phyloP scores from a whole-genome alignment of 2,888 invertebrate species.

The Macaria liturata region DNA sequence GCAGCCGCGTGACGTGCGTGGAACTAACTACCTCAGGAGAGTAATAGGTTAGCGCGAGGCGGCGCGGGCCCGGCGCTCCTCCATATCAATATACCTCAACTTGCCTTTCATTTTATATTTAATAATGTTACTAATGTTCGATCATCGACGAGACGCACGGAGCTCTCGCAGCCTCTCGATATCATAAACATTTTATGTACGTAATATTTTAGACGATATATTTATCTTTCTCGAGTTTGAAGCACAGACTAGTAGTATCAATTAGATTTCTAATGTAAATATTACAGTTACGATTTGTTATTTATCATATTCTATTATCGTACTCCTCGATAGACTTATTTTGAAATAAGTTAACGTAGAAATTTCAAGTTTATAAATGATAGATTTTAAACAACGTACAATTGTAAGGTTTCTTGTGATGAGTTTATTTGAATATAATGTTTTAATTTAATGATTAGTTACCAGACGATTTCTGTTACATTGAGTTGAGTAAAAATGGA shows the following conservation, averaged over 20 bases:
- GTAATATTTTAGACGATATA: slow-evolving; percentile 65
- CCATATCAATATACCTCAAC: slow-evolving; percentile 57
- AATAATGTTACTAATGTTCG: slow-evolving; percentile 36
- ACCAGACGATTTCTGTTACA: slow-evolving; percentile 77
- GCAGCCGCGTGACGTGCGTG: slow-evolving; percentile 67
- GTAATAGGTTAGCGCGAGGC: slow-evolving; percentile 67
- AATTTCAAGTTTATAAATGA: slow-evolving; percentile 70
- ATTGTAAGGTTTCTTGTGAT: slow-evolving; percentile 69
- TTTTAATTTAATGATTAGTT: slow-evolving; percentile 78
- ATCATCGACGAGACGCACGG: slow-evolving; percentile 27
- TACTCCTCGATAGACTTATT: slow-evolving; percentile 76
- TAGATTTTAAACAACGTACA: slow-evolving; percentile 59
- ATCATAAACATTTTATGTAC: slow-evolving; percentile 40
- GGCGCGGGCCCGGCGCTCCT: slow-evolving; percentile 42
- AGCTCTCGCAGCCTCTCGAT: slow-evolving; percentile 27
- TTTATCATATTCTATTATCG: slow-evolving; percentile 77
- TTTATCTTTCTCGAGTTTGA: slow-evolving; percentile 69
- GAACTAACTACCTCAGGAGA: slow-evolving; percentile 80
- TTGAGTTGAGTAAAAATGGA: slow-evolving; percentile 77
- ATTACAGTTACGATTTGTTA: slow-evolving; percentile 75
- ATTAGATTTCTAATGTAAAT: slow-evolving; percentile 75
- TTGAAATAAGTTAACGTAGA: slow-evolving; percentile 74
- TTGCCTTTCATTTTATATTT: slow-evolving; percentile 64
- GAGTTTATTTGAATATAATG: slow-evolving; percentile 72
- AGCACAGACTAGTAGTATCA: slow-evolving; percentile 70